Percentiles rank a stretch among this genome's conserved stretches.
These are phyloP conservation scores for Drosophila monieri DNA, from an alignment of 2,888 invertebrate species.

Conservation along the genomic window DNA sequence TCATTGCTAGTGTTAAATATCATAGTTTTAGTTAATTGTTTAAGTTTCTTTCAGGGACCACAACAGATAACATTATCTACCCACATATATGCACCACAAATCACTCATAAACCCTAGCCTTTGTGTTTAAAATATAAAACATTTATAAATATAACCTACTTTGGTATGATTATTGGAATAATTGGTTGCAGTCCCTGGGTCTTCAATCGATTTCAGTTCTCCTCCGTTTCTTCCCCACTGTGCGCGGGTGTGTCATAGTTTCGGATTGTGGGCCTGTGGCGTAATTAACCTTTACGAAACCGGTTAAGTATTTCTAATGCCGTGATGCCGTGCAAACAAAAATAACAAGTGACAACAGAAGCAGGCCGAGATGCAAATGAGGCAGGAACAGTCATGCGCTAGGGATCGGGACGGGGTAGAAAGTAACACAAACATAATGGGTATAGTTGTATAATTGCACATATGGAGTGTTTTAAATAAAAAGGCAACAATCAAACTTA, in stretches of 20 bases:
- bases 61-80: not conserved
- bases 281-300: slow-evolving; percentile 38
- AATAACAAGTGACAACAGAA: slow-evolving; percentile 39
- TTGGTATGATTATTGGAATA: not conserved
- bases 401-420: not conserved
- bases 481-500: slow-evolving; percentile 29
- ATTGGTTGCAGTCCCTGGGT: not conserved
- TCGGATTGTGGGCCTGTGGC: slow-evolving; percentile 3
- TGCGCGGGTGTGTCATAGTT: slow-evolving; percentile 29
- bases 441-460: slow-evolving; percentile 27
- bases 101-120: not conserved
- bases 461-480: slow-evolving; percentile 1
- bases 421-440: slow-evolving; percentile 5
- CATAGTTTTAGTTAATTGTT: not conserved
- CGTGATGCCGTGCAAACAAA: slow-evolving; percentile 27
- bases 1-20: not conserved
- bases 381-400: slow-evolving; percentile 5
- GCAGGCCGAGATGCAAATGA: slow-evolving; percentile 14
- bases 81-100: not conserved
- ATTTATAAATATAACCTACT: not conserved
- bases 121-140: not conserved
- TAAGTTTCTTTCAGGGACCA: not conserved
- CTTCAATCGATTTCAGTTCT: not conserved
- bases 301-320: slow-evolving; percentile 32
- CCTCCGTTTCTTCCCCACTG: slow-evolving; percentile 9